These are phyloP conservation scores for Syrphus vitripennis DNA, from an alignment of 2,888 invertebrate genomes.

Conservation along the genomic window DNA sequence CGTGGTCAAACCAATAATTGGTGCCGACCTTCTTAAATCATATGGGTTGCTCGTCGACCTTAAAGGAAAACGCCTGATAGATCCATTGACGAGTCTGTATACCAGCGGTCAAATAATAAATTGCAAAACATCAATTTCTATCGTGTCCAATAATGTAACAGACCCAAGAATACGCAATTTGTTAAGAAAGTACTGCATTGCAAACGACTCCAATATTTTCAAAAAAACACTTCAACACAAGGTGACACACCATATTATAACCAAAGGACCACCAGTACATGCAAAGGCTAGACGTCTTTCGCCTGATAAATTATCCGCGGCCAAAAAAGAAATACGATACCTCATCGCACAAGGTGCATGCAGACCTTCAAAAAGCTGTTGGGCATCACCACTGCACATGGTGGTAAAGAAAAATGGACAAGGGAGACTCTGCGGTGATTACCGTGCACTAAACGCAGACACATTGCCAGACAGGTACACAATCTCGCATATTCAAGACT, in stretches of 20 bases:
- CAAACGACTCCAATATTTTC: neutral
- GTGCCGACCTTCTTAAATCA: neutral
- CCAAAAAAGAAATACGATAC: too few relatives aligned
- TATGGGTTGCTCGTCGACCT: neutral
- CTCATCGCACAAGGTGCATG: conserved; percentile 48
- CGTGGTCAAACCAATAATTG: neutral
- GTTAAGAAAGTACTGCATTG: neutral
- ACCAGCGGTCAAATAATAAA: too few relatives aligned
- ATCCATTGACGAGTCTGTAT: too few relatives aligned
- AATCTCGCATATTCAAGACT: neutral
- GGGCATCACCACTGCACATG: conserved; percentile 57
- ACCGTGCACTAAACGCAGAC: conserved; percentile 26
- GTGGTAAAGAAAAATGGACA: conserved; percentile 35
- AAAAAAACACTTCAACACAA: neutral
- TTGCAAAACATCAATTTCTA: too few relatives aligned
- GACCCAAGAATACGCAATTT: too few relatives aligned
- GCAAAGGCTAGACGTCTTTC: conserved; percentile 47
- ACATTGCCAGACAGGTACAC: neutral
- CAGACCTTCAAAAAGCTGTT: conserved; percentile 56
- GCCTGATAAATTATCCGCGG: conserved; percentile 35
- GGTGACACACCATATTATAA: conserved; percentile 34
- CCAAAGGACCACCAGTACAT: conserved; percentile 43
- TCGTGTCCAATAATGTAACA: too few relatives aligned
- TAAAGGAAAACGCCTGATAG: too few relatives aligned
- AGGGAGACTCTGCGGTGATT: conserved; percentile 56